Percentiles rank a stretch among this genome's conserved stretches.
Conservation (phyloP, 2,888 invertebrate species). For the Andrena chrysosceles region DNA sequence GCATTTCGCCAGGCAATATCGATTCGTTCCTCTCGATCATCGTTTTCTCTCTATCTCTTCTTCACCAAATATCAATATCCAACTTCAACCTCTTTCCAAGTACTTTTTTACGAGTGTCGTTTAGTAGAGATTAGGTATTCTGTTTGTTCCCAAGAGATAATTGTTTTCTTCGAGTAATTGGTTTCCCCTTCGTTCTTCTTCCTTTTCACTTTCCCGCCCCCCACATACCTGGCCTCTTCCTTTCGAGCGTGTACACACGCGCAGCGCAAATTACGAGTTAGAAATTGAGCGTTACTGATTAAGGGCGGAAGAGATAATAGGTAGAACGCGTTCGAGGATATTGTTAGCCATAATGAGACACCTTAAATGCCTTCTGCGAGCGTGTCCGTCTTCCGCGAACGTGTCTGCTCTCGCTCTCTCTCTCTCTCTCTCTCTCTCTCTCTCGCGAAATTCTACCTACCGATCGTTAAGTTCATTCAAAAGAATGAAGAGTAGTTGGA, state of each 20-base stretch:
- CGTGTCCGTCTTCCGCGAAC: constrained; percentile 26
- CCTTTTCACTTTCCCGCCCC: constrained; percentile 50
- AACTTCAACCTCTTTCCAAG: background rate
- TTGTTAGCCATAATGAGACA: constrained; percentile 53
- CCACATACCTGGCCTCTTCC: background rate
- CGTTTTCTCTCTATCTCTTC: background rate
- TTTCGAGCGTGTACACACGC: constrained; percentile 31
- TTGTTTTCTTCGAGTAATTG: constrained; percentile 12
- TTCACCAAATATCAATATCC: background rate
- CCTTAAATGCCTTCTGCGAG: constrained; percentile 29
- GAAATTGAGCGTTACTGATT: constrained; percentile 66
- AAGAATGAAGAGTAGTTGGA: background rate
- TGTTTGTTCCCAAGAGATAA: background rate
- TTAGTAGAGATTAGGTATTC: background rate
- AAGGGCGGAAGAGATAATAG: constrained; percentile 63
- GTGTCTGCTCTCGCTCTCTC: constrained; percentile 1
- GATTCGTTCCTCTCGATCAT: background rate
- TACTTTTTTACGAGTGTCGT: background rate
- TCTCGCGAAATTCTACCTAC: background rate
- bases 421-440: too few species aligned
- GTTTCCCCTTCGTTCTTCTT: constrained; percentile 9
- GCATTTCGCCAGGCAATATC: background rate
- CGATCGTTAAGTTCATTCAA: background rate
- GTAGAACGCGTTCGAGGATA: constrained; percentile 51
- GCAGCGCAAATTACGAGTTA: constrained; percentile 54